Base-by-base conservation (phyloP, 2,797 vertebrate genomes). In the Champsocephalus gunnari region DNA sequence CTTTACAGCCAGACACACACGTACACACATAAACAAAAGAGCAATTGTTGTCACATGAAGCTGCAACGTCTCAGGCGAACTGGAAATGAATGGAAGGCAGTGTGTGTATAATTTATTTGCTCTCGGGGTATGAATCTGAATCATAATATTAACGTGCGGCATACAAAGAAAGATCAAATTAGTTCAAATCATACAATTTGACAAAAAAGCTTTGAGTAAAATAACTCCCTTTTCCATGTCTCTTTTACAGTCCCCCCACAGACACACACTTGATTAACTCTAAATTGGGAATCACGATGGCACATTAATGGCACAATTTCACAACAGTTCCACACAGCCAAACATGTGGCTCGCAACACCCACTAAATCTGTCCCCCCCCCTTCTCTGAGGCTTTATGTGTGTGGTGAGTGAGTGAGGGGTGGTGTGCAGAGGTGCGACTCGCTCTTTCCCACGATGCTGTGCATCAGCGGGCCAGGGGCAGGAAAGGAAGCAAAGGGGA, bases 371-470 rank as follows among this genome's bases (percentile, higher is more conserved):
- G 82, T 72, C 72, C 28, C 4, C 75, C 28, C 28, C 79, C 77
- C 13, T 6, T 77, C 66, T 68, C 71, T 59, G 73, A 67, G 61
- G 83, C 66, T 83, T 76, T 77, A 77, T 81, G 83, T 82, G 76
- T 65, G 82, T 64, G 80, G 54, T 76, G 86, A 87, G 81, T 81
- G 82, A 87, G 75, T 3, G 32, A 75, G 77, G 19, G 34, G 62
- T 38, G 77, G 68, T 58, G 85, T 68, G 72, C 73, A 62, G 86
- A 92, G 88, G 88, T 88, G 88, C 65, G 53, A 84, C 85, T 86
- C 64, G 7, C 32, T 85, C 82, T 93, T 96, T 96, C 95, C 94
- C 95, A 96, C 94, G 93, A 91, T 92, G 88, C 83, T 1, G 66
- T 85, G 88, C 83, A 88, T 75, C 82, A 83, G 86, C 85, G 66